These are phyloP conservation scores for Bombus soroeensis DNA, from an alignment of 1,140 invertebrate species.

Conservation along the genomic window DNA sequence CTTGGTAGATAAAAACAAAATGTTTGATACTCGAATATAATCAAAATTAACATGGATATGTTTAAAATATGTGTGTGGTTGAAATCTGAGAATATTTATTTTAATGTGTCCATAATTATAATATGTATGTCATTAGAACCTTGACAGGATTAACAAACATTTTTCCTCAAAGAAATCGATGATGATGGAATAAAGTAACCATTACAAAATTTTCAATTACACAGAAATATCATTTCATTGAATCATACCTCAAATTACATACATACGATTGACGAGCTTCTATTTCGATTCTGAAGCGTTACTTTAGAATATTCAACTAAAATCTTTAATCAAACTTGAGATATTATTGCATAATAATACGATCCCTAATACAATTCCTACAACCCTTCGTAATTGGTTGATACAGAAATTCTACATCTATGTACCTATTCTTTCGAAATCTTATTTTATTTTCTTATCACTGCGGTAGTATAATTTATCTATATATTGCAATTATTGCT, in stretches of 20 bases:
- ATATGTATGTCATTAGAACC: background rate
- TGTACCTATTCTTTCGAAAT: no score
- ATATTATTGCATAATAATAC: no score
- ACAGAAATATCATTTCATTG: background rate
- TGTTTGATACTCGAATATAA: background rate
- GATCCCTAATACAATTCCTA: no score
- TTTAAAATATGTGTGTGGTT: background rate
- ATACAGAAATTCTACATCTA: no score
- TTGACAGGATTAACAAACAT: background rate
- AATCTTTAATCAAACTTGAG: no score
- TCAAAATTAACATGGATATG: background rate
- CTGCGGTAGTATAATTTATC: no score
- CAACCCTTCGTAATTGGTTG: no score
- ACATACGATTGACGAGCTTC: background rate
- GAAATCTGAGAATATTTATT: background rate
- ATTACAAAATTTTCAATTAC: background rate
- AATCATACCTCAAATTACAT: background rate
- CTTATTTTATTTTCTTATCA: no score
- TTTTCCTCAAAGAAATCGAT: background rate
- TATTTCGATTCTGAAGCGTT: background rate
- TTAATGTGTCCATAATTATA: no score
- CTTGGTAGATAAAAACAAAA: background rate
- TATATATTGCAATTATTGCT: no score
- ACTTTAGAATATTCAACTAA: background rate
- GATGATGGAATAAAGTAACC: background rate